Base-by-base conservation (phyloP, 2,888 invertebrate species). In the Caenorhabditis imperialis region DNA sequence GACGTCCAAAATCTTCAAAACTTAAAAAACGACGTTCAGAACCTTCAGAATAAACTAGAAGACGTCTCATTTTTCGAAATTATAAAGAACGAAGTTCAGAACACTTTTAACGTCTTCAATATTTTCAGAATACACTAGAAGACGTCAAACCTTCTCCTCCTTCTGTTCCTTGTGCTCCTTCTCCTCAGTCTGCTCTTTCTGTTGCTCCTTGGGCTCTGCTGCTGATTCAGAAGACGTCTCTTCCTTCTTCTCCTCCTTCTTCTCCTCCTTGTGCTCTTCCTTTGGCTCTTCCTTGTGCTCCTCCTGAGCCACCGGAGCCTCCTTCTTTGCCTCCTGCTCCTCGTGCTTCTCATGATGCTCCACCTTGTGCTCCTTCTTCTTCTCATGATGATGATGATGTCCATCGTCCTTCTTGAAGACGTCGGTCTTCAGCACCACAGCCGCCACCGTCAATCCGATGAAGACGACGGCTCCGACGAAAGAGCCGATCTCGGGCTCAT, bases 401-500 rank as follows among this genome's bases (percentile, higher is more conserved):
- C 14, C 16, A 18, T 65, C 42, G 6, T 57, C 50, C 33, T 69
- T 53, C 22, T 74, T 74, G 58, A 74, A 67, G 1, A 55, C 30
- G 18, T 75, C 75, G 0, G 74, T 74, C 37, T 74, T 67, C 38
- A 54, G 37, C 23, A 82, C 69, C 30, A 82, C 71, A 25, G 82
- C 82, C 1, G 60, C 37, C 5, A 73, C 47, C n/a, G 80, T 81
- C 7, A 82, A 69, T 10, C 58, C 61, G 20, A 82, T 77, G 22
- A 74, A 71, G 16, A 77, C 78, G 16, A 45, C 70, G 7, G 80
- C 82, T 23, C 80, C 80, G 18, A 77, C 30, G 50, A 70, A 79
- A n/a, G 80, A 74, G 23, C 45, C 60, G 30, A 55, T 16, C 20
- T 63, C 54, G 25, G 81, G 79, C 23, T 58, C 63, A 45, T 81